Conservation (phyloP, 2,888 invertebrate genomes). For the Conchocele bisecta region DNA sequence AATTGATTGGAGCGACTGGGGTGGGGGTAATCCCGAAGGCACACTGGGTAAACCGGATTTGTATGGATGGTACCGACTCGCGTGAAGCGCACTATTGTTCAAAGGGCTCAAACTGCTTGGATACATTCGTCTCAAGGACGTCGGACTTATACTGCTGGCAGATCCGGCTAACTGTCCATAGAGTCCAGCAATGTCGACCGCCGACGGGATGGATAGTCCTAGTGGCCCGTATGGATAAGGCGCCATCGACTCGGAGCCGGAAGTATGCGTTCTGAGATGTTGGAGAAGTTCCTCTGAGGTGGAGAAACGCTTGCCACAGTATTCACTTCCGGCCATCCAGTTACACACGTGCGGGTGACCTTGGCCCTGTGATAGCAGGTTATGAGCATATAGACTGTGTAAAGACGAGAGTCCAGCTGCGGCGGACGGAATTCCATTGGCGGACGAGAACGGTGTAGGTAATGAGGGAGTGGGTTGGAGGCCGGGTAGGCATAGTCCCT, state of each 20-base stretch:
- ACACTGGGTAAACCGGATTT: conserved; percentile 87
- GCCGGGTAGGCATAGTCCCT: conserved; percentile 63
- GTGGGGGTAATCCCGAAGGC: conserved; percentile 83
- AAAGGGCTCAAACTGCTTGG: conserved; percentile 85
- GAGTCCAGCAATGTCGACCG: conserved; percentile 34
- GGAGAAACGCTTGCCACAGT: conserved; percentile 96
- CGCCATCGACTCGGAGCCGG: conserved; percentile 65
- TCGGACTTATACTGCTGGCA: conserved; percentile 83
- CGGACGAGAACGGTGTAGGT: conserved; percentile 45
- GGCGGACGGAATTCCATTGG: conserved; percentile 55
- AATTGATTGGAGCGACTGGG: conserved; percentile 86
- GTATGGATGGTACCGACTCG: conserved; percentile 95
- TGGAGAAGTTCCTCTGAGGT: conserved; percentile 96
- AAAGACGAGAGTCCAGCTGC: conserved; percentile 61
- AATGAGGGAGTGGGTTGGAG: conserved; percentile 60
- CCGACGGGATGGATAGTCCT: conserved; percentile 53
- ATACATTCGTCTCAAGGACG: conserved; percentile 90
- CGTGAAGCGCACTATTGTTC: conserved; percentile 88
- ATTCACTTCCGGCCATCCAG: conserved; percentile 93
- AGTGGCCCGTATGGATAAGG: conserved; percentile 53
- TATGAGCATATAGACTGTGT: conserved; percentile 71
- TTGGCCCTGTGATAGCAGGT: conserved; percentile 60
- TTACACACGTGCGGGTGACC: conserved; percentile 88
- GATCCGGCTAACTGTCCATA: conserved; percentile 52
- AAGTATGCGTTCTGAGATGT: conserved; percentile 95